Base-by-base conservation (phyloP, 2,113 vertebrate genomes). In the Brachypteracias leptosomus region DNA sequence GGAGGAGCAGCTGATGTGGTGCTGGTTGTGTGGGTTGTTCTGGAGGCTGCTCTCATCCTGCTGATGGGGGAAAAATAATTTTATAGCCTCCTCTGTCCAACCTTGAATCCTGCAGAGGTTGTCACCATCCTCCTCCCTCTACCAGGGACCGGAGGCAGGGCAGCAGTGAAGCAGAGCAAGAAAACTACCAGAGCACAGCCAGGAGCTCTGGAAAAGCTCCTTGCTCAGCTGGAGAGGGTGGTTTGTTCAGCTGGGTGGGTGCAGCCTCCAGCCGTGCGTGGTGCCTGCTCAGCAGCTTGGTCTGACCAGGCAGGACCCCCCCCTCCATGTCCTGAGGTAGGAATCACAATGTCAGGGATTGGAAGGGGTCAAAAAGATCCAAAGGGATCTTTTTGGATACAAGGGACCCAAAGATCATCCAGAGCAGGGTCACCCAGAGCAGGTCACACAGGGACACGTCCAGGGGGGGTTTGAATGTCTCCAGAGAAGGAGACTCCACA, bases 311-410 rank as follows among this genome's bases (percentile, higher is more conserved):
- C 40, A 2, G 6, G 33, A 12, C 25, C 29, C 51, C 24, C n/a
- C n/a, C n/a, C n/a, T n/a, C n/a, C n/a, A n/a, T n/a, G 78, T 79
- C 79, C 83, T 80, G 33, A 68, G 93, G 94, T 72, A 62, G 85
- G 68, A 46, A 74, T n/a, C n/a, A n/a, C n/a, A n/a, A n/a, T n/a
- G n/a, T n/a, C n/a, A n/a, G n/a, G n/a, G n/a, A n/a, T n/a, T n/a
- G n/a, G n/a, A n/a, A n/a, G n/a, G n/a, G n/a, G n/a, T n/a, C n/a
- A n/a, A n/a, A n/a, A n/a, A n/a, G n/a, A n/a, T n/a, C n/a, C n/a
- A n/a, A n/a, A n/a, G n/a, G n/a, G n/a, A n/a, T n/a, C n/a, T n/a
- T n/a, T n/a, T n/a, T n/a, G n/a, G n/a, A n/a, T n/a, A n/a, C n/a
- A n/a, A n/a, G n/a, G n/a, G n/a, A n/a, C n/a, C n/a, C n/a, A n/a